Conservation (phyloP, 2,888 invertebrate genomes). For the Ennomos fuscantarius region DNA sequence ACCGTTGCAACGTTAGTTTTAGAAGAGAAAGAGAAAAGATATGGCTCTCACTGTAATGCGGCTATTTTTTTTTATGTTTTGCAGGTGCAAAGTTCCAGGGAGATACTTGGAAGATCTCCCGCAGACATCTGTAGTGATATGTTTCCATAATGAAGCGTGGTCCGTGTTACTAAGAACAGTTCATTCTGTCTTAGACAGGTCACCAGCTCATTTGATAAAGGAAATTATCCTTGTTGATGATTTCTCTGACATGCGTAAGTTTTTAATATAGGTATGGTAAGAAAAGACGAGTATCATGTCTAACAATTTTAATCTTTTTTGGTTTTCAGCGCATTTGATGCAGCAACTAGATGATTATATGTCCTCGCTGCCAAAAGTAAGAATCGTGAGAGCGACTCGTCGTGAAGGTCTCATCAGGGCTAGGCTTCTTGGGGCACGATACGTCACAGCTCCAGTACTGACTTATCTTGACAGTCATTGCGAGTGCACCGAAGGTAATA, state of each 20-base stretch:
- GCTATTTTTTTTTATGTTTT: conserved; percentile 11
- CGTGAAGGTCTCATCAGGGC: conserved; percentile 98
- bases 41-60: background rate
- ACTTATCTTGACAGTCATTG: conserved; percentile 99
- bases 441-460: conserved; percentile 94
- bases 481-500: conserved; percentile 94
- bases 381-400: conserved; percentile 94
- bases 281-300: background rate
- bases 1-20: conserved; percentile 28
- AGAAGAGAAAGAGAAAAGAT: conserved; percentile 19
- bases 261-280: background rate
- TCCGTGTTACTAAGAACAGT: conserved; percentile 97
- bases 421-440: conserved; percentile 93
- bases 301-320: conserved; percentile 4
- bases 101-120: conserved; percentile 90
- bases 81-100: conserved; percentile 92
- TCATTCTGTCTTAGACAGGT: conserved; percentile 97
- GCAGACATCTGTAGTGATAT: conserved; percentile 95
- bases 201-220: conserved; percentile 94
- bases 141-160: conserved; percentile 99
- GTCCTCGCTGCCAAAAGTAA: conserved; percentile 95
- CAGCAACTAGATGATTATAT: conserved; percentile 97
- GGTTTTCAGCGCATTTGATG: conserved; percentile 93
- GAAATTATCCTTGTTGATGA: conserved; percentile 99
- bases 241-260: conserved; percentile 97